Evolutionary conservation across 1,140 invertebrate genomes (phyloP).

Genomic region (Palaemon carinicauda): DNA sequence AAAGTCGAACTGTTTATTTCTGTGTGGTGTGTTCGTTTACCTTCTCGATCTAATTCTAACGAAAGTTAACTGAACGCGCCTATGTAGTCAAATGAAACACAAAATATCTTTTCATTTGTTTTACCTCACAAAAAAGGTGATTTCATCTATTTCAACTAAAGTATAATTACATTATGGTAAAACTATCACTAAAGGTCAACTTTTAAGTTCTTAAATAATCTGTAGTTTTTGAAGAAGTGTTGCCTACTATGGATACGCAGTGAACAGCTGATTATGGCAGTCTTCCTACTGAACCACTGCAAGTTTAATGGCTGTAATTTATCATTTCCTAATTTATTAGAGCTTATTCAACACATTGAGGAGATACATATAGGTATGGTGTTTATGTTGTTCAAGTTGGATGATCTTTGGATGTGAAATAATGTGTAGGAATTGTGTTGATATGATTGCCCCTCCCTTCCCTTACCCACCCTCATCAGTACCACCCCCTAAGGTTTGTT

Average conservation of each 20-base stretch:
- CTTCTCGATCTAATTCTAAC: too few relatives aligned
- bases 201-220: background rate
- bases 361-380: slow-evolving; percentile 83
- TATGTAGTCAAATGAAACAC: too few relatives aligned
- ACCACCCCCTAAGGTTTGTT: slow-evolving; percentile 22
- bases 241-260: slow-evolving; percentile 20
- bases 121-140: too few relatives aligned
- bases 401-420: slow-evolving; percentile 22
- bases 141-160: background rate
- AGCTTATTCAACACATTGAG: slow-evolving; percentile 86
- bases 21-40: too few relatives aligned
- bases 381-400: slow-evolving; percentile 47
- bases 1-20: too few relatives aligned
- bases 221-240: background rate
- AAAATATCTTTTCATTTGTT: too few relatives aligned
- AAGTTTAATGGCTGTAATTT: slow-evolving; percentile 86
- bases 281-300: slow-evolving; percentile 86
- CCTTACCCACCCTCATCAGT: background rate
- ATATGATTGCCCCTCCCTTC: background rate
- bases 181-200: too few relatives aligned
- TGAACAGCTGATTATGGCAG: slow-evolving; percentile 72
- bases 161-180: background rate
- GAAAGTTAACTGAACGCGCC: too few relatives aligned
- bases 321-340: slow-evolving; percentile 79
- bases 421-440: background rate